These are phyloP conservation scores for Mellilla xanthometata DNA, from an alignment of 2,888 invertebrate genomes.

Conservation along the genomic window DNA sequence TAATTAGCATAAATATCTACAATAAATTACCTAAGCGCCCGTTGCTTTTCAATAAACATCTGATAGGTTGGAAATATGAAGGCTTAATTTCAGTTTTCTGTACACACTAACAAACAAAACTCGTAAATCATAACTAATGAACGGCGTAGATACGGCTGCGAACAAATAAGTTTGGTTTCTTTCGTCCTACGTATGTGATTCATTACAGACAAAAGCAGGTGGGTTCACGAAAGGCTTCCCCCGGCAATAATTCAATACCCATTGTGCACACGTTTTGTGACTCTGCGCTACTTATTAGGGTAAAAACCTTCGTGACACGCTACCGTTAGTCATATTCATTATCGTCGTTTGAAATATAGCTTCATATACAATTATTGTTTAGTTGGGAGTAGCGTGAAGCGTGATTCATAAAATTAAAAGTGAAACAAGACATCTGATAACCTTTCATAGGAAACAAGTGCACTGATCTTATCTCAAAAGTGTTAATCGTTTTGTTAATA, in stretches of 20 bases:
- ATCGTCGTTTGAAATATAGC: conserved; percentile 73
- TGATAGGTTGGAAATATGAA: too few relatives aligned
- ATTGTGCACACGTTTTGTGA: conserved; percentile 58
- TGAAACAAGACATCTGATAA: conserved; percentile 48
- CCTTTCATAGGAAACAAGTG: conserved; percentile 44
- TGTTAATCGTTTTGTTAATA: conserved; percentile 32
- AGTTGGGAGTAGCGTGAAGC: conserved; percentile 48
- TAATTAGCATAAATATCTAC: too few relatives aligned
- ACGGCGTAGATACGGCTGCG: not conserved
- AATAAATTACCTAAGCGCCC: too few relatives aligned
- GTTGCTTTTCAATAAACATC: too few relatives aligned
- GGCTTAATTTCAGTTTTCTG: too few relatives aligned
- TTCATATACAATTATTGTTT: conserved; percentile 66
- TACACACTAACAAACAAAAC: not conserved
- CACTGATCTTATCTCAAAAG: conserved; percentile 41
- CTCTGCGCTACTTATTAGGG: conserved; percentile 60
- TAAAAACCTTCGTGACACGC: conserved; percentile 70
- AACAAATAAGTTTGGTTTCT: conserved; percentile 5
- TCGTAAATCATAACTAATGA: not conserved
- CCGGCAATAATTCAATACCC: conserved; percentile 58
- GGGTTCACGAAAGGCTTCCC: conserved; percentile 43
- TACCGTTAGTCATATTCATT: conserved; percentile 75
- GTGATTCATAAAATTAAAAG: conserved; percentile 62
- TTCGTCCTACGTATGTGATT: conserved; percentile 36
- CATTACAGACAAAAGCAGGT: conserved; percentile 34